These are phyloP conservation scores for Hydroisotoma schaefferi DNA, from an alignment of 2,888 invertebrate genomes.

Conservation along the genomic window DNA sequence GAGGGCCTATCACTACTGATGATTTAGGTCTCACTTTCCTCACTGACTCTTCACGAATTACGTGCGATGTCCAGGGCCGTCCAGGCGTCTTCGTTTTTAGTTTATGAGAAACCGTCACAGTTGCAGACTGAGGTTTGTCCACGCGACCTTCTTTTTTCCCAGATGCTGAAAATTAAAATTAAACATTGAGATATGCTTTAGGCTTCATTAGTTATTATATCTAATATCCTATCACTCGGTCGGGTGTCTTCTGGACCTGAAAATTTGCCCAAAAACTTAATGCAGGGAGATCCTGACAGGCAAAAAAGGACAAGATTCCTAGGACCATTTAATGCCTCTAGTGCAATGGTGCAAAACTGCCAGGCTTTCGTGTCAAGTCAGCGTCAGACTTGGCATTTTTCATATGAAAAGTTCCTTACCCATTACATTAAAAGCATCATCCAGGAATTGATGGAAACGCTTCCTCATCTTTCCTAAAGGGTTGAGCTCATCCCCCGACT, in stretches of 20 bases:
- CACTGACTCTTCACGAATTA: slow-evolving; percentile 37
- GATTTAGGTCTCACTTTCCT: slow-evolving; percentile 43
- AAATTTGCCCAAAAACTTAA: not conserved
- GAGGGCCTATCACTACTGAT: slow-evolving; percentile 38
- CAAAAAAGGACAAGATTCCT: too few relatives aligned
- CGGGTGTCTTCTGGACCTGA: slow-evolving; percentile 11
- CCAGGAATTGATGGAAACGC: slow-evolving; percentile 71
- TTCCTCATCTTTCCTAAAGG: slow-evolving; percentile 57
- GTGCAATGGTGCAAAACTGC: too few relatives aligned
- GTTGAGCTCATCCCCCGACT: slow-evolving; percentile 35
- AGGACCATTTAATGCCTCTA: too few relatives aligned
- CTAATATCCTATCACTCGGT: too few relatives aligned
- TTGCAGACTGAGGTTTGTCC: slow-evolving; percentile 42
- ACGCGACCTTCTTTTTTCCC: slow-evolving; percentile 27
- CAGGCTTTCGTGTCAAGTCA: too few relatives aligned
- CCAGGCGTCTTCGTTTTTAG: slow-evolving; percentile 40
- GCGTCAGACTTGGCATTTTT: too few relatives aligned
- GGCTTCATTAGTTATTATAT: too few relatives aligned
- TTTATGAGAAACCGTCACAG: slow-evolving; percentile 44
- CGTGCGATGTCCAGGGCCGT: slow-evolving; percentile 44
- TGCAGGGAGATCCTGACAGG: too few relatives aligned
- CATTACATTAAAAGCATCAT: slow-evolving; percentile 69
- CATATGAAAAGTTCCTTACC: too few relatives aligned
- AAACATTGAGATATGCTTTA: not conserved
- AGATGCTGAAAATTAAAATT: slow-evolving; percentile 14